phyloP scores from a whole-genome alignment of 2,113 vertebrate genomes.

The Bambusicola thoracicus region DNA sequence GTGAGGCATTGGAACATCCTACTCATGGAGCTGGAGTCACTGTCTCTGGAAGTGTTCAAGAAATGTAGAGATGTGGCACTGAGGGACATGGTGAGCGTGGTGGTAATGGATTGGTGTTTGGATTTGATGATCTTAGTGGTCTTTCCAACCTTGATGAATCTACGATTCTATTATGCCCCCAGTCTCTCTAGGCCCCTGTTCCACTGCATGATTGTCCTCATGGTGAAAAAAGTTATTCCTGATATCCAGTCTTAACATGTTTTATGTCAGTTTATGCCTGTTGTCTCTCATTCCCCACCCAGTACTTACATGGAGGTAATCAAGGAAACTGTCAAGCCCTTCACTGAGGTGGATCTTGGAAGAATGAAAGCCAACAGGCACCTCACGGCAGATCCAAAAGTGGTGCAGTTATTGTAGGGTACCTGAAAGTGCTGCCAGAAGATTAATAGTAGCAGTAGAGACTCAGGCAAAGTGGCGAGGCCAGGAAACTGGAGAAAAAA shows the following conservation, averaged over 20 bases:
- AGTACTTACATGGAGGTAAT: not conserved
- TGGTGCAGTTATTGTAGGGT: not conserved
- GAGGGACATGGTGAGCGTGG: too few species aligned
- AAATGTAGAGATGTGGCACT: too few species aligned
- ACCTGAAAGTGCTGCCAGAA: not conserved
- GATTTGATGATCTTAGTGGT: too few species aligned
- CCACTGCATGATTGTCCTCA: not conserved
- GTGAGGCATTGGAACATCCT: too few species aligned
- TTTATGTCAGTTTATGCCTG: not conserved
- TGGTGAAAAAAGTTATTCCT: not conserved
- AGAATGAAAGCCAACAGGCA: not conserved
- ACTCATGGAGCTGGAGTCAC: too few species aligned
- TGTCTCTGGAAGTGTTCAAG: too few species aligned
- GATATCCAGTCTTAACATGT: not conserved
- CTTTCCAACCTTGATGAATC: too few species aligned
- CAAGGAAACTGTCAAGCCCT: not conserved
- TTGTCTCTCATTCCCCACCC: not conserved
- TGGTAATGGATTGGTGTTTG: too few species aligned
- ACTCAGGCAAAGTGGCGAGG: not conserved
- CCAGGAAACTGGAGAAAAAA: not conserved
- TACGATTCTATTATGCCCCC: too few species aligned
- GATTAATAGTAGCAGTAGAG: not conserved
- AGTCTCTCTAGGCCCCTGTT: not conserved
- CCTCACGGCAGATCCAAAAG: not conserved
- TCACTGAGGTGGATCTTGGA: not conserved